Base-by-base conservation (phyloP, 2,888 invertebrate genomes). In the Junonia oenone region DNA sequence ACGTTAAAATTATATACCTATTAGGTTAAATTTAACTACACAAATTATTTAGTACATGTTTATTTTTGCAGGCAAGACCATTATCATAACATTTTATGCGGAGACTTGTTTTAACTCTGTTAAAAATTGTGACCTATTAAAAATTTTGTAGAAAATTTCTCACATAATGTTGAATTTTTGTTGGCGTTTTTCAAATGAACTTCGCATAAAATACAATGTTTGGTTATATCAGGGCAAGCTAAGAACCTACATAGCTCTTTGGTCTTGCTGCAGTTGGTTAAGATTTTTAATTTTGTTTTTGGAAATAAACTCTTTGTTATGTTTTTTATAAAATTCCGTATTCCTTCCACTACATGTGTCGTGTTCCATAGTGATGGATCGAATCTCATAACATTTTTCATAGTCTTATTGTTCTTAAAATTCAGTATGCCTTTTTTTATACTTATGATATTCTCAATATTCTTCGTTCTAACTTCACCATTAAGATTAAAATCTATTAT, bases 191-290 rank as follows among this genome's bases (percentile, higher is more conserved):
- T 64, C 40, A 66, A 61, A 1, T 59, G 51, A 33, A 76, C 67
- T 68, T 81, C 76, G 63, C 87, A 88, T 31, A 85, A 48, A n/a
- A 68, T 58, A 60, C 88, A 88, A 61, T 63, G 65, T 15, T 67
- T 46, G 14, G 46, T 62, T 27, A 82, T 65, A 49, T 76, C 57
- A 11, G 73, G 72, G 61, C 88, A 88, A 17, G 71, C 51, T 61
- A 88, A 59, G 64, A 84, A 85, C 61, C 71, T 72, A 64, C 88
- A 88, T 2, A 67, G 2, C 2, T 65, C 56, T 33, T 61, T 55
- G 1, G 59, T 22, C 55, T 74, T 66, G 52, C 68, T 62, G 58
- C 89, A 88, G 13, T 67, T 56, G 1, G 73, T 80, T 2, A 81
- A 64, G 56, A 83, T 62, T 68, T 81, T 85, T 5, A 69, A 31